These are phyloP conservation scores for Phasianus colchicus DNA, from an alignment of 2,113 vertebrate genomes.

Conservation along the genomic window DNA sequence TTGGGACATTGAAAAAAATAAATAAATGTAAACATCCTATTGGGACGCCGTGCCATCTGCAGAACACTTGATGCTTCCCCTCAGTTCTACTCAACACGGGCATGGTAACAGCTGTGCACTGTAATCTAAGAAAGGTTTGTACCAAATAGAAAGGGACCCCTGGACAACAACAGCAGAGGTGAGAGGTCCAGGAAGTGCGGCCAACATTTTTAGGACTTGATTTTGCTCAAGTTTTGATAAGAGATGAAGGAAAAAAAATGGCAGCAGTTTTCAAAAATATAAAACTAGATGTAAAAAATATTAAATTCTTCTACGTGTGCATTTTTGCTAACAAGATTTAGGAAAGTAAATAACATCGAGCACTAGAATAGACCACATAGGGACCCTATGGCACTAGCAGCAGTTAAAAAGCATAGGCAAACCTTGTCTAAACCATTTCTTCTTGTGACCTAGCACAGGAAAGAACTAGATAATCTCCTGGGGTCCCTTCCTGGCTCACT, in stretches of 20 bases:
- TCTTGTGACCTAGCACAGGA: not conserved
- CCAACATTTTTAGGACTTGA: accelerated
- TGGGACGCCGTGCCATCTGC: not conserved
- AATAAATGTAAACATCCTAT: not conserved
- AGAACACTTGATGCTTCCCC: not conserved
- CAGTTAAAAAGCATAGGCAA: not conserved
- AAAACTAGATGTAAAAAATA: not conserved
- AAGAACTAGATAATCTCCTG: not conserved
- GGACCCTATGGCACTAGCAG: not conserved
- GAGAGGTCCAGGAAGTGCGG: not conserved
- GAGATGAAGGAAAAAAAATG: not conserved
- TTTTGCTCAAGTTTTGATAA: not conserved
- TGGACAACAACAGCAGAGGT: not conserved
- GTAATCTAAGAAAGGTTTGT: not conserved
- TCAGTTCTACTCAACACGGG: not conserved
- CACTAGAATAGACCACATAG: not conserved
- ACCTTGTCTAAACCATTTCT: not conserved
- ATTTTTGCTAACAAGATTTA: not conserved
- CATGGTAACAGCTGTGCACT: not conserved
- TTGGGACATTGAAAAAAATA: not conserved
- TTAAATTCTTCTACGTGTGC: not conserved
- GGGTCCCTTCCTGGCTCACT: not conserved
- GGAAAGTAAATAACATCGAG: not conserved
- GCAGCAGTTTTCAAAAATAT: not conserved
- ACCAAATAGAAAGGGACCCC: not conserved